Percentiles rank a stretch among this genome's conserved stretches.
Evolutionary conservation across 2,797 vertebrate genomes (phyloP).

Genomic region (Threskiornis aethiopicus): DNA sequence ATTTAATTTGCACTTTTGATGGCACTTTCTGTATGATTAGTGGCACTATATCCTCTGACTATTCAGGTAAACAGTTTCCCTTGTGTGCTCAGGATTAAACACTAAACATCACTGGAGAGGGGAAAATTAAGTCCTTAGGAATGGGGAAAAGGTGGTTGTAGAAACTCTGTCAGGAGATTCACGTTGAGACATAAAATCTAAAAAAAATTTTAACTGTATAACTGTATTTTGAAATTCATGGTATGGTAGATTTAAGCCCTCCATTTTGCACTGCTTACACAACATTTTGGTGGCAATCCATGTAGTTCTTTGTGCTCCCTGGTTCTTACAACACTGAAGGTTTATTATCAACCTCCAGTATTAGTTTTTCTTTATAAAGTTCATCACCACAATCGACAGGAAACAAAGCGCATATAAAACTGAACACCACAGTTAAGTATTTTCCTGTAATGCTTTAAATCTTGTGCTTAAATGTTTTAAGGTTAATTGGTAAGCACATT

Average conservation of each 20-base stretch:
- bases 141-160: background rate
- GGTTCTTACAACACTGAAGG: background rate
- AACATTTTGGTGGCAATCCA: background rate
- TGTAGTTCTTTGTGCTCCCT: background rate
- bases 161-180: background rate
- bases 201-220: background rate
- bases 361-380: constrained; percentile 48
- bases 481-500: constrained; percentile 45
- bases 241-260: background rate
- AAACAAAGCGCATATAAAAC: constrained; percentile 41
- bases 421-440: constrained; percentile 24
- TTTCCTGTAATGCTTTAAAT: constrained; percentile 51
- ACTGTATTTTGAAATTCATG: background rate
- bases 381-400: constrained; percentile 28
- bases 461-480: constrained; percentile 43
- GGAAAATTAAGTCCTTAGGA: background rate
- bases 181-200: background rate
- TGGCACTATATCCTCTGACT: background rate
- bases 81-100: background rate
- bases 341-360: background rate
- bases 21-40: background rate
- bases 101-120: background rate
- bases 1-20: background rate
- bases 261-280: background rate
- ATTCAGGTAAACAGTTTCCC: background rate